Evolutionary conservation across 2,113 vertebrate species (phyloP), one percentile per base, ranked within the genome.

Genomic region (Eulemur rufifrons): DNA sequence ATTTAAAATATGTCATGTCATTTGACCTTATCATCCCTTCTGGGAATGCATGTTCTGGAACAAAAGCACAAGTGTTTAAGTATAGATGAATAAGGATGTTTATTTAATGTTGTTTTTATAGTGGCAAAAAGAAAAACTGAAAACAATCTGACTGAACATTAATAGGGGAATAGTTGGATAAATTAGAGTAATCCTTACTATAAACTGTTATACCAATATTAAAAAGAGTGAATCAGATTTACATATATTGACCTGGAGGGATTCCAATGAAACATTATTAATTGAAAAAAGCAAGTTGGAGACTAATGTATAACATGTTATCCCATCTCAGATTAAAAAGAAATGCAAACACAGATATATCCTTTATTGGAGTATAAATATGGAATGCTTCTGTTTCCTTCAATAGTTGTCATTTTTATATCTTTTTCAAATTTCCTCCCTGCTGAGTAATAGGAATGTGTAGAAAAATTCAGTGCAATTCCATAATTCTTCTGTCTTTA

Each of bases 181-280:
- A 64, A 34, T 86, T 66, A 59, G 73, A 66, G 54, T 74, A 90
- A 85, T 96, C 54, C 45, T 80, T 39, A 42, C 64, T 86, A 39
- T 5, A 94, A 95, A 73, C 47, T 81, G 37, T 91, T 86, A 59
- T 0, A 39, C 34, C 34, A n/a, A 64, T 87, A 96, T 95, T 93
- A 69, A 85, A 85, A 86, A 74, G 56, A 92, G 34, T 39, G 29
- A 76, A 76, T 68, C 69, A 91, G 59, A 63, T 29, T 63, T 63
- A 29, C 61, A 27, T 27, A 63, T 63, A 27, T 63, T 29, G 25
- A 63, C 27, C 25, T 63, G 12, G 25, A 63, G 25, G 27, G 61
- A 63, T 29, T 63, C 25, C 61, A 13, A 12, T 63, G 61, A 63
- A 63, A 63, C 61, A 63, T 29, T 63, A 63, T 63, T 29, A 63